These are phyloP conservation scores for Adelges cooleyi DNA, from an alignment of 1,140 invertebrate genomes.

Conservation along the genomic window DNA sequence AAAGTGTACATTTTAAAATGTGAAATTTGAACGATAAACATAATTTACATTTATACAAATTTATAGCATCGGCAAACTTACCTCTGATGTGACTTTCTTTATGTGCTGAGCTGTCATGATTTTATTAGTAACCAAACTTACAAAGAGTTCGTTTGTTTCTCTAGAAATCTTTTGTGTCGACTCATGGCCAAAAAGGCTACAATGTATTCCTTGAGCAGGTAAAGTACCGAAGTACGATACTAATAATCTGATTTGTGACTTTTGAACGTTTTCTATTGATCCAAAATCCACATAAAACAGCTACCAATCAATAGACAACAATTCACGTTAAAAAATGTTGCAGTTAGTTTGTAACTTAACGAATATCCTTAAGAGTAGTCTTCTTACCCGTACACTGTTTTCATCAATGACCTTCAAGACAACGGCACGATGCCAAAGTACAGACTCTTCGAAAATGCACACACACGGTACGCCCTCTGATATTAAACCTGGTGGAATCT, in stretches of 20 bases:
- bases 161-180: background rate
- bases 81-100: too few relatives aligned
- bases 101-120: background rate
- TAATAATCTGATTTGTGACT: background rate
- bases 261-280: background rate
- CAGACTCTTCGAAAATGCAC: background rate
- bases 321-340: too few relatives aligned
- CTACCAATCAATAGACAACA: too few relatives aligned
- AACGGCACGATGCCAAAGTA: background rate
- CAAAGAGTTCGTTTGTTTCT: background rate
- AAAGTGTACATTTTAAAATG: too few relatives aligned
- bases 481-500: background rate
- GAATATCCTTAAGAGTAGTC: too few relatives aligned
- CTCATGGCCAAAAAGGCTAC: background rate
- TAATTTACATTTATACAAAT: background rate
- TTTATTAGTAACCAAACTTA: background rate
- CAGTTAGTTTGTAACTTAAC: too few relatives aligned
- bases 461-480: background rate
- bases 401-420: background rate
- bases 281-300: constrained; percentile 15
- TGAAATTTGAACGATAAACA: too few relatives aligned
- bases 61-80: too few relatives aligned
- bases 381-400: background rate
- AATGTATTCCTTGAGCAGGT: background rate
- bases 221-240: background rate